Percentiles rank a stretch among this genome's conserved stretches.
Conservation (phyloP, 1,140 invertebrate genomes). For the Nylanderia fulva region DNA sequence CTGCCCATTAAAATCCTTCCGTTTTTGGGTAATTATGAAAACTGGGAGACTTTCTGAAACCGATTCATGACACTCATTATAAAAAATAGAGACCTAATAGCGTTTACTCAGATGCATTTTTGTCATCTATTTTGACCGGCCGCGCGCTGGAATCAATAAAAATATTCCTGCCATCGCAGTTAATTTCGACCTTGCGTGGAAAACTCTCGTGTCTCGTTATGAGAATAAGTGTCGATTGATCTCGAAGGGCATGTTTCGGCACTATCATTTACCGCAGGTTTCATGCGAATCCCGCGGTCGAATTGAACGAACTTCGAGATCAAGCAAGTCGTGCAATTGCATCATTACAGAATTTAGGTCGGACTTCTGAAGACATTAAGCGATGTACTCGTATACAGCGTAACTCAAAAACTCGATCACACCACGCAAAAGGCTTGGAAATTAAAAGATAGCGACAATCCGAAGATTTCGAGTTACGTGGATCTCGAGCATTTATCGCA, state of each 20-base stretch:
- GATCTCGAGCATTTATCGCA: neutral
- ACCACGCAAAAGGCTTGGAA: neutral
- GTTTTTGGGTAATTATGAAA: neutral
- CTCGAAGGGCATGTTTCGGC: neutral
- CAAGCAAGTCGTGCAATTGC: neutral
- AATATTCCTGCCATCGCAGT: neutral
- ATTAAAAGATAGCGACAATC: neutral
- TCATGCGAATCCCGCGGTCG: neutral
- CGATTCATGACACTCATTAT: neutral
- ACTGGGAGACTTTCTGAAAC: neutral
- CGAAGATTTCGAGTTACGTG: neutral
- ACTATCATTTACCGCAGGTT: neutral
- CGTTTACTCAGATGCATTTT: neutral
- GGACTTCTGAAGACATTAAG: neutral
- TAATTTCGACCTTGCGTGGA: neutral
- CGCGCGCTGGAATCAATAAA: neutral
- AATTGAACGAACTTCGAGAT: neutral
- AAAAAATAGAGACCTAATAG: neutral
- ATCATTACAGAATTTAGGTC: neutral
- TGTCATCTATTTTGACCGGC: neutral
- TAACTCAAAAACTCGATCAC: neutral
- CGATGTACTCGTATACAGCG: neutral
- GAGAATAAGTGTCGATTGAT: neutral
- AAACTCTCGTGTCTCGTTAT: neutral
- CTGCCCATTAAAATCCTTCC: neutral